Conservation (phyloP, 2,113 vertebrate genomes). For the Crotalus helleri region DNA sequence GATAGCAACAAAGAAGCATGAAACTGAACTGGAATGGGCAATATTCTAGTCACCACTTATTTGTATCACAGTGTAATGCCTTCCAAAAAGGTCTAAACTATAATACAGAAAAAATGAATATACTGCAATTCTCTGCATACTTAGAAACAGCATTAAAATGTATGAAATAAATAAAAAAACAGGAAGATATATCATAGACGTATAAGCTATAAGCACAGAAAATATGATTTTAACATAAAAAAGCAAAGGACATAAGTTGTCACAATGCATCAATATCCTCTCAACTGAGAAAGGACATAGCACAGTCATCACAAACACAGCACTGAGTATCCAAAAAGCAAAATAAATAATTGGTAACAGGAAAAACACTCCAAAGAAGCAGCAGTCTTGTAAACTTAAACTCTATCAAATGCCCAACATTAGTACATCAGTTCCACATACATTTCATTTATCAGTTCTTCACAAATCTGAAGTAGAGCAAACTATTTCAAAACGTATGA, state of each 20-base stretch:
- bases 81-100: not conserved
- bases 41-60: not conserved
- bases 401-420: not conserved
- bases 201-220: not conserved
- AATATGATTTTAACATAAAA: not conserved
- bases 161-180: not conserved
- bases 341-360: not conserved
- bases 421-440: not conserved
- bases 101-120: not conserved
- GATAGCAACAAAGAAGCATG: not conserved
- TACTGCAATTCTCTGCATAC: not conserved
- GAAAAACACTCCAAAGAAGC: not conserved
- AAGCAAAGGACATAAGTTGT: not conserved
- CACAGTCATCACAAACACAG: not conserved
- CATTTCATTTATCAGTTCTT: not conserved
- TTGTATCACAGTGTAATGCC: not conserved
- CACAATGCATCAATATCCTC: not conserved
- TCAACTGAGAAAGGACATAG: not conserved
- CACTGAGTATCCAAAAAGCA: not conserved
- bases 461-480: not conserved
- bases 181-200: not conserved
- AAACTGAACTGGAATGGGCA: not conserved
- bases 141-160: not conserved
- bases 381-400: not conserved
- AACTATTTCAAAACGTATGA: not conserved